Percentiles rank a stretch among this genome's conserved stretches.
phyloP scores from a whole-genome alignment of 2,888 invertebrate genomes.

The Eupithecia abbreviata region DNA sequence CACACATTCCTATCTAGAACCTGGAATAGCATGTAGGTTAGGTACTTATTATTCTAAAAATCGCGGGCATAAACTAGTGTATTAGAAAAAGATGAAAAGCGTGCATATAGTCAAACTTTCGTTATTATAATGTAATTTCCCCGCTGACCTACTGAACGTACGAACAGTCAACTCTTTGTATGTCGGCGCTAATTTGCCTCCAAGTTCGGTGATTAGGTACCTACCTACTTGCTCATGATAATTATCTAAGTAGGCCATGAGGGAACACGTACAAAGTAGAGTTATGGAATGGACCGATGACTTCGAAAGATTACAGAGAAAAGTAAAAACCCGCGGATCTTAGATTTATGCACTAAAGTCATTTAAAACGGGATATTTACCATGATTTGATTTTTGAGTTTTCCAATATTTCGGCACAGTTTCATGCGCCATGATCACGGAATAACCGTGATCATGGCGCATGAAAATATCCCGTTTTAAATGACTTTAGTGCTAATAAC shows the following conservation, averaged over 20 bases:
- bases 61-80: background rate
- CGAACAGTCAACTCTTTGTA: constrained; percentile 16
- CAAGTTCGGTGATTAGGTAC: constrained; percentile 25
- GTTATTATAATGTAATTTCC: constrained; percentile 13
- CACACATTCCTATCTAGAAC: too few relatives aligned
- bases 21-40: too few relatives aligned
- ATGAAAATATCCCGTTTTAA: too few relatives aligned
- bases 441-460: too few relatives aligned
- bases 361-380: too few relatives aligned
- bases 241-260: constrained; percentile 38
- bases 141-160: constrained; percentile 31
- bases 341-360: background rate
- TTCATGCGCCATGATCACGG: too few relatives aligned
- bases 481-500: too few relatives aligned
- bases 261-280: background rate
- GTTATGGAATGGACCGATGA: background rate
- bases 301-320: background rate
- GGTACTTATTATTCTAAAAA: background rate
- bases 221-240: constrained; percentile 24
- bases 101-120: background rate
- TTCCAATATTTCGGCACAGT: too few relatives aligned
- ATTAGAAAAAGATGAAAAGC: background rate
- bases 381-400: too few relatives aligned
- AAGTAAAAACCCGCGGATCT: background rate
- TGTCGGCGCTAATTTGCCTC: constrained; percentile 30